Evolutionary conservation across 37 sponge, comb jelly and placozoan genomes (phyloP), one percentile per base, ranked within the genome.

Genomic region (Aphrocallistes beatrix): DNA sequence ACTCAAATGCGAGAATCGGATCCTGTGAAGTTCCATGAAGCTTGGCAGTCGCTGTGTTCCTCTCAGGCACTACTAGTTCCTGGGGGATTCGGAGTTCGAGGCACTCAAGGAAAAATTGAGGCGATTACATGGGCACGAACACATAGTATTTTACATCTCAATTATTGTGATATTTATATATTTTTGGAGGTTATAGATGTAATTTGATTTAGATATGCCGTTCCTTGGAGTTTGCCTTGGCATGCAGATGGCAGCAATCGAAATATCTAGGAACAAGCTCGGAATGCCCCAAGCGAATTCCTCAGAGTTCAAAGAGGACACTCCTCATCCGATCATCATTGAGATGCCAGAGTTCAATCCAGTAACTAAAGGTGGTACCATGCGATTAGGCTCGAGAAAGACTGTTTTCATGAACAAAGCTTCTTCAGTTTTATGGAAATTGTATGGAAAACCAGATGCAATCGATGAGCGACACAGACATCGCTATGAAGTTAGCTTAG

Each of bases 281-380:
- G 94, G 90, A 25, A 87, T 88, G 91, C 25, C 88, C 88, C 93
- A 93, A 86, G 95, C 95, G 30, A 86, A 95, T 36, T 95, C 95
- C 13, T 85, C 87, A 32, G 95, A 95, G 84, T 90, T 93, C 83
- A 49, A 91, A 81, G 85, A 88, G 0, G 69, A 75, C 51, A 90
- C 95, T 25, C 82, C 82, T 23, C 84, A 95, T 45, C 93, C 91
- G 30, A 91, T 95, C 51, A 90, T 95, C 6, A 91, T 97, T 32
- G 98, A 97, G 86, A 97, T 97, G 98, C 98, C 98, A 0, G 98
- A 97, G 81, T 95, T 93, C 92, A 92, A 92, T 84, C 90, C 91
- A 38, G 95, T 93, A 0, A 83, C 94, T 38, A 89, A 94, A 87
- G 98, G 98, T 21, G 98, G 91, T 25, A 96, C 98, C 47, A 97